Percentiles rank a stretch among this genome's conserved stretches.
Evolutionary conservation across 2,113 vertebrate species (phyloP).

Genomic region (Poeciliopsis retropinna): DNA sequence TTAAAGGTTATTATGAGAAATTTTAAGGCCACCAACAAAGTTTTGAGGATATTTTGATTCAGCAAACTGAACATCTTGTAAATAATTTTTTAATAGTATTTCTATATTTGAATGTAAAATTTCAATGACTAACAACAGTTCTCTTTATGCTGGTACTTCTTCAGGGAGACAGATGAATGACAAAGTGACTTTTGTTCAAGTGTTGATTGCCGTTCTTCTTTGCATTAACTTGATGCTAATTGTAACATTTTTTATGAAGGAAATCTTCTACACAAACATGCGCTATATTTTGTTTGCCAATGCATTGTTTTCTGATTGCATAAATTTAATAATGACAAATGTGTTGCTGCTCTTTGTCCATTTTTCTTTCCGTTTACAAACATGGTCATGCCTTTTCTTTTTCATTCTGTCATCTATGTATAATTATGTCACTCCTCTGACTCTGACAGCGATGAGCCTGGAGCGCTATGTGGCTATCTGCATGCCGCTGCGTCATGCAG

Average conservation of each 20-base stretch:
- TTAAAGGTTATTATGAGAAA: background rate
- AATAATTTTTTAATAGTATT: background rate
- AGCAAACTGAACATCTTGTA: too few relatives aligned
- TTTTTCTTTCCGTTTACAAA: background rate
- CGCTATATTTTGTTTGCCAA: constrained; percentile 68
- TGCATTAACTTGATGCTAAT: constrained; percentile 43
- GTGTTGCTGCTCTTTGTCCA: background rate
- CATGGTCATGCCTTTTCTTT: constrained; percentile 31
- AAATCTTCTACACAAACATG: constrained; percentile 46
- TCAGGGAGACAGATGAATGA: fast-evolving
- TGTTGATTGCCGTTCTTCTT: constrained; percentile 36
- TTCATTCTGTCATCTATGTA: background rate
- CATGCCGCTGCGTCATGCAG: constrained; percentile 56
- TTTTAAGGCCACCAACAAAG: background rate
- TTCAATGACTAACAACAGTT: constrained; percentile 28
- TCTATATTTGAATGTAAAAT: background rate
- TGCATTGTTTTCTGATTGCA: constrained; percentile 51
- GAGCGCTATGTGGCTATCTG: constrained; percentile 42
- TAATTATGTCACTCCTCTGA: constrained; percentile 28
- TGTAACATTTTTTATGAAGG: constrained; percentile 54
- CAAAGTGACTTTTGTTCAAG: constrained; percentile 23
- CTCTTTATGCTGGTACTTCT: background rate
- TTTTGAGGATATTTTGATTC: too few relatives aligned
- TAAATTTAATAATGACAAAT: constrained; percentile 36
- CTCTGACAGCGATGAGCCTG: constrained; percentile 36